phyloP scores from a whole-genome alignment of 2,888 invertebrate species.

The Labia minor region DNA sequence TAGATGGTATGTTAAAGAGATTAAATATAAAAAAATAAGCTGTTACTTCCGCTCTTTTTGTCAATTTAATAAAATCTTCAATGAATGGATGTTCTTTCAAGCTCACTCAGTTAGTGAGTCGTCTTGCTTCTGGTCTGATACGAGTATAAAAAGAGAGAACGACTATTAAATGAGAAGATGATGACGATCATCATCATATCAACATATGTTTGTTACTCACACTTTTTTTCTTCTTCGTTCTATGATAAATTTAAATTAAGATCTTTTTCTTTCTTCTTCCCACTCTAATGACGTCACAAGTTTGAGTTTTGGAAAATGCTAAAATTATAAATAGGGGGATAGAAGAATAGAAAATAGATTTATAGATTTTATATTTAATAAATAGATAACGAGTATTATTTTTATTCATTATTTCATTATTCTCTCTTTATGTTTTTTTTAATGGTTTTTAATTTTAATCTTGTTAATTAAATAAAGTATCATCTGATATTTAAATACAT shows the following conservation, averaged over 20 bases:
- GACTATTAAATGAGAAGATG: background rate
- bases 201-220: slow-evolving; percentile 13
- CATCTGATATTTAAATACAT: too few species aligned
- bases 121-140: background rate
- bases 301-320: background rate
- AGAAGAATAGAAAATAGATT: background rate
- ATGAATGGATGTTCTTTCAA: slow-evolving; percentile 7
- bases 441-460: too few species aligned
- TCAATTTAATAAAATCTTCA: slow-evolving; percentile 4
- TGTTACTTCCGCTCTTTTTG: background rate
- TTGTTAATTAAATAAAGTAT: too few species aligned
- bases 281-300: background rate
- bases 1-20: background rate
- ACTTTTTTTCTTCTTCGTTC: background rate
- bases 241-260: background rate
- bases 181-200: slow-evolving; percentile 1
- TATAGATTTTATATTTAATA: too few species aligned
- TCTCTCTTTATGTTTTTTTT: too few species aligned
- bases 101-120: background rate
- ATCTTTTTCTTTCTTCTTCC: background rate
- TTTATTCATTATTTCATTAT: too few species aligned
- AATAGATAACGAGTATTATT: too few species aligned
- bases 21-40: background rate
- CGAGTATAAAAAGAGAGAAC: background rate
- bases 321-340: background rate